Evolutionary conservation across 1,140 invertebrate species (phyloP), one percentile per base, ranked within the genome.

Genomic region (Leptinotarsa texana): DNA sequence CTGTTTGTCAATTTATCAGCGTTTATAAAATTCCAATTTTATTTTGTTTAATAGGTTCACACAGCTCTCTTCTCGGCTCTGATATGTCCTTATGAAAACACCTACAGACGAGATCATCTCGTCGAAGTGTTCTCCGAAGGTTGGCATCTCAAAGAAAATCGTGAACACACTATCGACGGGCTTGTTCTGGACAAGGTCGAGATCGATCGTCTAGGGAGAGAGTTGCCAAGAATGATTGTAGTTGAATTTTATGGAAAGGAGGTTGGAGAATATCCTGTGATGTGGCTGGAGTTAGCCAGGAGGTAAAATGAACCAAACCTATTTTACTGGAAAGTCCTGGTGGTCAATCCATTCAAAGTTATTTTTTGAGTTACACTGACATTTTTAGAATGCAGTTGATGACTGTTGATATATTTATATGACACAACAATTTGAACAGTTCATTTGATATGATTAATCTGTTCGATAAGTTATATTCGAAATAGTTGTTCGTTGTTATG

Each of bases 41-140:
- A 2, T 42, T 42, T 42, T 42, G 2, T 42, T 33, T 0, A 33
- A 33, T 51, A 72, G 71, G 71, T 95, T 4, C 92, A 94, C 81
- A 90, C 91, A 42, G 92, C 91, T 1, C 88, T 90, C 21, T 84
- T 89, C 13, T 90, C 91, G 24, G 89, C 89, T 15, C 88, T 91
- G n/a, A 91, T 94, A 13, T 95, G 93, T 77, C 93, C 93, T 0
- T 88, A 88, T 75, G 89, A 91, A 15, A 84, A 85, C 1, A 82
- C 86, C n/a, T 87, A 89, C 48, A 86, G 87, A 68, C 86, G 87
- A 27, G 87, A 90, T 73, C 87, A 90, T 68, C 82, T 90, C 27
- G 92, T 93, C 2, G 93, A 95, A 86, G 89, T 95, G 63, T 96
- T 95, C 82, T 95, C 93, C 65, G 91, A 94, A 74, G 94, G 94